These are phyloP conservation scores for Ibidorhyncha struthersii DNA, from an alignment of 2,113 vertebrate species.

Conservation along the genomic window DNA sequence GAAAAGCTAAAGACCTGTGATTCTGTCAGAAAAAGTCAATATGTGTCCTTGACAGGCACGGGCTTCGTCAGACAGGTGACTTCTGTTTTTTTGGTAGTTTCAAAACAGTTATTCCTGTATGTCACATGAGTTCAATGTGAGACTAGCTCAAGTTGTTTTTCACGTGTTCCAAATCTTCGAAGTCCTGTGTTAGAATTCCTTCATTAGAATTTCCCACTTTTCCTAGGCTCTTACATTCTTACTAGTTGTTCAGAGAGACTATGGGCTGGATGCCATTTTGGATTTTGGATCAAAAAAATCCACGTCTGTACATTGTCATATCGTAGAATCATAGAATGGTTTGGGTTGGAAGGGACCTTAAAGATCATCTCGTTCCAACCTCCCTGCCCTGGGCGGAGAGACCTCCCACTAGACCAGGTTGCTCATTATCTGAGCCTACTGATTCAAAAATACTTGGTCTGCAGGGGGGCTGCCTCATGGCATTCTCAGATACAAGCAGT, in stretches of 20 bases:
- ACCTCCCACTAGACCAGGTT: not conserved
- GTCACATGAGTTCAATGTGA: not conserved
- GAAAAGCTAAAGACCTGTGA: not conserved
- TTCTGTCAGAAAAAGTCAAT: constrained; percentile 3
- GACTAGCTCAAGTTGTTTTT: not conserved
- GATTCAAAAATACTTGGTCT: not conserved
- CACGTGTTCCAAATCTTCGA: not conserved
- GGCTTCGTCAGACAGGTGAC: not conserved
- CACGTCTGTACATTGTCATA: not conserved
- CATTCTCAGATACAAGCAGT: not conserved
- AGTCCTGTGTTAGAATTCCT: not conserved
- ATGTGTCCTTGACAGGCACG: not conserved
- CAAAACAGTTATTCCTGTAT: not conserved
- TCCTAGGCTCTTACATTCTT: not conserved
- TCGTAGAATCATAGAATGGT: not conserved
- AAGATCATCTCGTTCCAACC: not conserved
- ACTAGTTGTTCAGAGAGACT: not conserved
- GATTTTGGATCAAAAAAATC: not conserved
- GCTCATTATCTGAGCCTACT: not conserved
- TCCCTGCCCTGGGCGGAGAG: not conserved
- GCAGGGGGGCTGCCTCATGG: not conserved
- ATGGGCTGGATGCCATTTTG: not conserved
- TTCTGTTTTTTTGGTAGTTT: not conserved
- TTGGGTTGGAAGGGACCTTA: not conserved
- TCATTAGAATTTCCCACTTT: not conserved